phyloP scores from a whole-genome alignment of 2,888 invertebrate species.

The Endotricha flammealis region DNA sequence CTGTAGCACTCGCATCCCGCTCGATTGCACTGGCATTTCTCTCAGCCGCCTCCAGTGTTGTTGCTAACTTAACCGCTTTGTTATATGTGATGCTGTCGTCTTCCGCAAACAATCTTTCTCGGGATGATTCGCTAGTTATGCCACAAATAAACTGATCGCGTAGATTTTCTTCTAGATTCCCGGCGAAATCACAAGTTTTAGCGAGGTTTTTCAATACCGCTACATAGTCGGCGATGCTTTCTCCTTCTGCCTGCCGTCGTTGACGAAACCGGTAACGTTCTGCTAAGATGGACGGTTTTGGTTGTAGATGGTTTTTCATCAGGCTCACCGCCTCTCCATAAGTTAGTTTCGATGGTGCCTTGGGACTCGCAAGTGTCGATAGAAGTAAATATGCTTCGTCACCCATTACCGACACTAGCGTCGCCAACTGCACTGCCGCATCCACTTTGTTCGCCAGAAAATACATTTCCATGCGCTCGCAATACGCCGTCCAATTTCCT shows the following conservation, averaged over 20 bases:
- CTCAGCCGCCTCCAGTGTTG: slow-evolving; percentile 19
- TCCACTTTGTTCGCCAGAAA: too few species aligned
- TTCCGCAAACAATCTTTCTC: slow-evolving; percentile 22
- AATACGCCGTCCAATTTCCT: too few species aligned
- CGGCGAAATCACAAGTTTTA: slow-evolving; percentile 12
- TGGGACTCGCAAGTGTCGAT: slow-evolving; percentile 11
- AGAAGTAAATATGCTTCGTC: too few species aligned
- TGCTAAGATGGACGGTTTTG: slow-evolving; percentile 9
- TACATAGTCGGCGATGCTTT: too few species aligned
- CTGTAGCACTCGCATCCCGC: not conserved
- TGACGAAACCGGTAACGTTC: slow-evolving; percentile 14
- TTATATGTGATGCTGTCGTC: slow-evolving; percentile 13
- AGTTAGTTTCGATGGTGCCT: slow-evolving; percentile 3
- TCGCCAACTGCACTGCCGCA: too few species aligned
- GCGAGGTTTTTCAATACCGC: slow-evolving; percentile 13
- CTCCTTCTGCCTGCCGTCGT: slow-evolving; percentile 4
- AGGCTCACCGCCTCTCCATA: slow-evolving; percentile 4
- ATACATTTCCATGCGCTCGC: too few species aligned
- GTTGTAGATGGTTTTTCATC: slow-evolving; percentile 11
- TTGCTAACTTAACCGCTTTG: slow-evolving; percentile 13
- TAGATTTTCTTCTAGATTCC: slow-evolving; percentile 20
- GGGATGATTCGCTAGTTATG: slow-evolving; percentile 12
- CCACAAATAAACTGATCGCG: slow-evolving; percentile 24
- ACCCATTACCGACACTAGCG: too few species aligned
- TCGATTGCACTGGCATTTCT: slow-evolving; percentile 9